Base-by-base conservation (phyloP, 2,888 invertebrate species). In the Mycalesis mineus region DNA sequence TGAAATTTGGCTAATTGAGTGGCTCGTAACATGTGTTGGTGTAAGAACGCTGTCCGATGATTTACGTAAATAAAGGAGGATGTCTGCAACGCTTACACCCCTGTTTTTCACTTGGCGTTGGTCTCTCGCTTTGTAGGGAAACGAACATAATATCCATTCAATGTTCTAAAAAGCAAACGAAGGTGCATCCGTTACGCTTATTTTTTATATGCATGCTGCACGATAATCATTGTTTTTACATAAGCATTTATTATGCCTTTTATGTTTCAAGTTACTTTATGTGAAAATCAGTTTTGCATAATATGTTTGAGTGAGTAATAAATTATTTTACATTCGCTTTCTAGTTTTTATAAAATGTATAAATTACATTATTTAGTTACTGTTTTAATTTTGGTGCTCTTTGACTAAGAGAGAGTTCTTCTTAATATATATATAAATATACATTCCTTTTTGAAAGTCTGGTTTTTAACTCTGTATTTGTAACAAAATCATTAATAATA, bases 101-200 rank as follows among this genome's bases (percentile, higher is more conserved):
- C 58, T 66, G 66, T 55, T 68, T 70, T 68, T 65, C 73, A 70
- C 78, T 83, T 80, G 74, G 83, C 84, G 82, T 84, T 84, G 75
- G 76, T 80, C 73, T 61, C 64, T 64, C 62, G 66, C 63, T 68
- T 74, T 75, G 72, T 74, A 74, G 73, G 75, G 76, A 74, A 74
- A 68, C 61, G 60, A 52, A 61, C 55, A 22, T 54, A 49, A 44
- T 52, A 40, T 51, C 15, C 7, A 58, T 55, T 54, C 39, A 52
- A 39, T 57, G 54, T 41, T 36, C 11, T 42, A 13, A 15, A 55
- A 47, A 63, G 17, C 37, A 13, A 28, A 29, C 11, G 6, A 39
- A 36, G 15, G 13, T 50, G 45, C 29, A 44, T 53, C 17, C 9
- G 36, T 50, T 36, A 29, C 15, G 29, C 11, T 31, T 40, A 28